Base-by-base conservation (phyloP, 2,888 invertebrate species). In the Automeris io region DNA sequence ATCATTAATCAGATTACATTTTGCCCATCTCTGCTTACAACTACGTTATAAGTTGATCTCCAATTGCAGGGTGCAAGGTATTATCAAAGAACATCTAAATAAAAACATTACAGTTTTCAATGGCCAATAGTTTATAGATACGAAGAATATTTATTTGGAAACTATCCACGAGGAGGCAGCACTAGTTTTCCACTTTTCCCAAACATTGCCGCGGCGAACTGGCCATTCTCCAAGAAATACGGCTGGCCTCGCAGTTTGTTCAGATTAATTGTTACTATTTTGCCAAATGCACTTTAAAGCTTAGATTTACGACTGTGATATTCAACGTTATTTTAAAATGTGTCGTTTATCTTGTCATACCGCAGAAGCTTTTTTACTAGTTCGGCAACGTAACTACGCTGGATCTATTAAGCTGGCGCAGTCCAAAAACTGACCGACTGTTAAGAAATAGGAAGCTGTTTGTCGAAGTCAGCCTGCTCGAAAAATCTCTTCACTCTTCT, bases 191-290 rank as follows among this genome's bases (percentile, higher is more conserved):
- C 23, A 13, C 18, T 37, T 11, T 8, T 7, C 29, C 32, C 9
- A 22, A 32, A 32, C 31, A 22, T 37, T 31, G 23, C 35, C 38
- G 42, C 39, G 41, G 49, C 43, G 55, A 58, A 57, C 69, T 78
- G 78, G 77, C 73, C 48, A 43, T 31, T 44, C 46, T 73, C 77
- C 77, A 77, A 65, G 51, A 43, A 58, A 37, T 47, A 51, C 56
- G 55, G 47, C 49, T 55, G 60, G 59, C 57, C 54, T 59, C 52
- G 54, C 63, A 67, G 61, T 67, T 69, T 56, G 61, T 59, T 58
- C 54, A 72, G 72, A 78, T 78, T 78, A 78, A 79, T 78, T 75
- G 74, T 68, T 57, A 69, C 71, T 70, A 72, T 76, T 77, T 70
- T 76, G 78, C 75, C 77, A 79, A 79, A 77, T 74, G 65, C 57